Conservation (phyloP, 2,113 vertebrate genomes). For the Lophius piscatorius region DNA sequence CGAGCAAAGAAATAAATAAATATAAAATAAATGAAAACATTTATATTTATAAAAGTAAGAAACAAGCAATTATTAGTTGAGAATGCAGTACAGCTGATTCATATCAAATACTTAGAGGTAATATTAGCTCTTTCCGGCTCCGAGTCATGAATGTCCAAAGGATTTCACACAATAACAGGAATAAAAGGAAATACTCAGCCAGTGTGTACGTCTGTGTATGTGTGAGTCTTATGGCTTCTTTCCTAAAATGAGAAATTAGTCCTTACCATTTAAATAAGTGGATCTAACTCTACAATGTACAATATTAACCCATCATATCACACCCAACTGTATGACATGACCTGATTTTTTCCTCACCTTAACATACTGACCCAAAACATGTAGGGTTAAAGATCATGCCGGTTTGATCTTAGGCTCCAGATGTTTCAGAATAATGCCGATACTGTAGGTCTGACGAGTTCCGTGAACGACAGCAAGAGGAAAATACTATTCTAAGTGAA, state of each 20-base stretch:
- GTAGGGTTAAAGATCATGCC: too few species aligned
- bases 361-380: too few species aligned
- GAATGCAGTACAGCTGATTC: conserved; percentile 44
- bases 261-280: conserved; percentile 15
- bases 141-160: conserved; percentile 48
- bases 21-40: conserved; percentile 4
- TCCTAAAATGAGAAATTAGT: conserved; percentile 27
- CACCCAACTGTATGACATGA: too few species aligned
- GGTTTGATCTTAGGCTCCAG: too few species aligned
- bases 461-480: too few species aligned
- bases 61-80: conserved; percentile 41
- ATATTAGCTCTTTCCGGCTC: conserved; percentile 15
- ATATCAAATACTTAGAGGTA: conserved; percentile 55
- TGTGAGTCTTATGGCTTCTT: conserved; percentile 5
- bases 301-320: not conserved
- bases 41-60: conserved; percentile 21
- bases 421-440: too few species aligned
- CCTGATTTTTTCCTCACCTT: too few species aligned
- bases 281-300: not conserved
- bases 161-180: conserved; percentile 39
- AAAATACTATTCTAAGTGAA: too few species aligned
- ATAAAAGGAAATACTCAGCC: conserved; percentile 41
- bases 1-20: conserved; percentile 25
- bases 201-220: conserved; percentile 31
- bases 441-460: too few species aligned